Evolutionary conservation across 2,888 invertebrate genomes (phyloP).

Genomic region (Crocallis elinguaria): DNA sequence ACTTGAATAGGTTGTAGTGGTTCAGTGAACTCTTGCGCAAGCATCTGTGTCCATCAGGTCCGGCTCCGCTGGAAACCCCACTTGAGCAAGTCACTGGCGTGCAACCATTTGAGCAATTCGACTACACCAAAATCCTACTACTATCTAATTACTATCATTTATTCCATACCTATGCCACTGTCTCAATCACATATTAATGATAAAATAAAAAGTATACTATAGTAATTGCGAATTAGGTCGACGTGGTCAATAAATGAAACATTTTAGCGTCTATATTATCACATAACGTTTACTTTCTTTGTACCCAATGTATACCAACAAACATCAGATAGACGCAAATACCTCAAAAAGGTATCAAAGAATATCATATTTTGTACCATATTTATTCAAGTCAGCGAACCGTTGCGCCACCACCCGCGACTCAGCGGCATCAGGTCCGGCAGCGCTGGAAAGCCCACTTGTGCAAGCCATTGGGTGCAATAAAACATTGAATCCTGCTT

Average conservation of each 20-base stretch:
- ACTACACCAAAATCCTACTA: not conserved
- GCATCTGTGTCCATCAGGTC: constrained; percentile 54
- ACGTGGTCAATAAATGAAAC: too few species aligned
- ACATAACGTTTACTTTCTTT: too few species aligned
- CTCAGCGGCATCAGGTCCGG: constrained; percentile 62
- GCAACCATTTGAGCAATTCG: not conserved
- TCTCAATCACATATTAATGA: too few species aligned
- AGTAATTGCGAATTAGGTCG: too few species aligned
- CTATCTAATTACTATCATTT: not conserved
- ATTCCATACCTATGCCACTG: not conserved
- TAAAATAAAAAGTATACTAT: too few species aligned
- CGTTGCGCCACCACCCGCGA: constrained; percentile 64
- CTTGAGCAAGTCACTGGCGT: constrained; percentile 63
- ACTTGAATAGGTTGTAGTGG: constrained; percentile 45
- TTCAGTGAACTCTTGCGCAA: constrained; percentile 80
- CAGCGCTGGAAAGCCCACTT: constrained; percentile 73
- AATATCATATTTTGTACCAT: constrained; percentile 15
- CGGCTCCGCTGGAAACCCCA: constrained; percentile 69
- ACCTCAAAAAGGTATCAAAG: not conserved
- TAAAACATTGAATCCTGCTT: constrained; percentile 34
- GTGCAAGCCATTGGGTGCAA: constrained; percentile 58
- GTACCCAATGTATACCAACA: too few species aligned
- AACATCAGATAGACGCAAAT: not conserved
- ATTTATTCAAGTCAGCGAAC: too few species aligned
- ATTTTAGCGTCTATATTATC: too few species aligned